A percentile compares a stretch with the other conserved stretches of the same genome.
These are phyloP conservation scores for Epinephelus moara DNA, from an alignment of 2,113 vertebrate species.

Conservation along the genomic window DNA sequence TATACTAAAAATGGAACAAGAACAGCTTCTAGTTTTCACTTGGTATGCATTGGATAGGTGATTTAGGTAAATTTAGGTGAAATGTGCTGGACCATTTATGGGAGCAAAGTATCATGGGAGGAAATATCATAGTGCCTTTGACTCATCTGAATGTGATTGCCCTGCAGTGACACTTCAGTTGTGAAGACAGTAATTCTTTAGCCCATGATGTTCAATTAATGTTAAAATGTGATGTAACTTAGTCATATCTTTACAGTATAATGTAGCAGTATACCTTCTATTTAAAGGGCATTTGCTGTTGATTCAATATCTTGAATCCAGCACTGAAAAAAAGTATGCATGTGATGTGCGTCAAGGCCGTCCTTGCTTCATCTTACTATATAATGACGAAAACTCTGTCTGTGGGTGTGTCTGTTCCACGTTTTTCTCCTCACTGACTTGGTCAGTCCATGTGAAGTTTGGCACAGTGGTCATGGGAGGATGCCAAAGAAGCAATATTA, in stretches of 20 bases:
- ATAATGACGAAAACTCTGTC: too few relatives aligned
- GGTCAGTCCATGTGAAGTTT: too few relatives aligned
- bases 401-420: too few relatives aligned
- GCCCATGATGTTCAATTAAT: background rate
- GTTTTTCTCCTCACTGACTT: too few relatives aligned
- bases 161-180: background rate
- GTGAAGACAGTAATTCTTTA: background rate
- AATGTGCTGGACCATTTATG: too few relatives aligned
- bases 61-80: too few relatives aligned
- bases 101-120: background rate
- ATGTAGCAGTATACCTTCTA: too few relatives aligned
- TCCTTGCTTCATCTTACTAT: background rate
- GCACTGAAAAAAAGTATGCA: background rate
- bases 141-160: background rate
- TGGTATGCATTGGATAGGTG: too few relatives aligned
- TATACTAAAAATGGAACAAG: too few relatives aligned
- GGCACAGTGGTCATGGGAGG: too few relatives aligned
- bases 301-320: background rate
- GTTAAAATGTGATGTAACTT: background rate
- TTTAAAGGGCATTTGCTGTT: background rate
- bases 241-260: background rate
- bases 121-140: background rate
- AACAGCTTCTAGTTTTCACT: too few relatives aligned
- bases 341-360: background rate
- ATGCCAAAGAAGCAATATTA: too few relatives aligned